Evolutionary conservation across 2,797 vertebrate species (phyloP).

Genomic region (Sciurus vulgaris): DNA sequence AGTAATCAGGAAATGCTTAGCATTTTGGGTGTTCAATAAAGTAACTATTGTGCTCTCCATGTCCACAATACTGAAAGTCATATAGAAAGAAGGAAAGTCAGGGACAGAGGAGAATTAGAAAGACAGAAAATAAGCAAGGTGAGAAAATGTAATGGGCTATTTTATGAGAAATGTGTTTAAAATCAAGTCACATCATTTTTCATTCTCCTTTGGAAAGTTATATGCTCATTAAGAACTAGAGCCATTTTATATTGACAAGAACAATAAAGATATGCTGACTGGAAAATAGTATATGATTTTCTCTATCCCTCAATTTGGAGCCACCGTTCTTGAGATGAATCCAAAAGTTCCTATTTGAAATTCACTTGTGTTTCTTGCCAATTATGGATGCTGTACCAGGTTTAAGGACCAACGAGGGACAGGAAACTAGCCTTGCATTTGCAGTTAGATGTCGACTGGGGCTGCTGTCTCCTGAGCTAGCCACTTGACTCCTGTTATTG

Average conservation of each 20-base stretch:
- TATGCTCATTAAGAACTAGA: slow-evolving; percentile 28
- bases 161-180: slow-evolving; percentile 49
- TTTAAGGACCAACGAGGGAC: background rate
- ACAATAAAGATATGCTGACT: background rate
- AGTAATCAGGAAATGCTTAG: background rate
- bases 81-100: slow-evolving; percentile 9
- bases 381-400: background rate
- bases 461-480: background rate
- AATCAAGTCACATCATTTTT: slow-evolving; percentile 44
- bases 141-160: background rate
- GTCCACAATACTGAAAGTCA: slow-evolving; percentile 17
- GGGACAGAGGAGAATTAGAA: background rate
- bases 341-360: slow-evolving; percentile 24
- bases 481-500: slow-evolving; percentile 1
- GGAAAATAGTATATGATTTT: background rate
- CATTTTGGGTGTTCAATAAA: slow-evolving; percentile 6
- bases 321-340: background rate
- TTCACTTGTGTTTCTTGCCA: slow-evolving; percentile 19
- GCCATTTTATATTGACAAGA: slow-evolving; percentile 7
- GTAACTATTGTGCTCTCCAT: background rate
- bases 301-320: background rate
- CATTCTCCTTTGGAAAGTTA: slow-evolving; percentile 14
- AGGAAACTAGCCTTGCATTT: background rate
- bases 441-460: background rate
- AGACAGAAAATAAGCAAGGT: slow-evolving; percentile 12